Conservation (phyloP, 2,113 vertebrate species). For the Myanophis thanlyinensis region DNA sequence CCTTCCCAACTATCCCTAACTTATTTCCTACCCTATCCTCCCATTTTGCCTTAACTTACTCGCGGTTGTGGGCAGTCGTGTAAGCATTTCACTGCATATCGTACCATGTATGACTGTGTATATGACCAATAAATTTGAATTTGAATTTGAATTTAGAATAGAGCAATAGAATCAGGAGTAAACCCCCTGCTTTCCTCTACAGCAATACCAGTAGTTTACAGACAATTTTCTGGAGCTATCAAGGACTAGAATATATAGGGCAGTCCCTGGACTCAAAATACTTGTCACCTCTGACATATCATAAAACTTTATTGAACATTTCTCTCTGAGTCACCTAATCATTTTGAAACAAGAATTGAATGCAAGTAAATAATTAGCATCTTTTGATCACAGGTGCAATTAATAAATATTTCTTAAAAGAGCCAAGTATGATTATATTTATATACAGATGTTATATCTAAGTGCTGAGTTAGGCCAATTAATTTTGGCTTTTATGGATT, state of each 20-base stretch:
- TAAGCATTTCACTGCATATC: too few relatives aligned
- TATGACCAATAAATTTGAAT: too few relatives aligned
- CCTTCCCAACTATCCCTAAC: too few relatives aligned
- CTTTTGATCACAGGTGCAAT: neutral
- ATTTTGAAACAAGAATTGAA: neutral
- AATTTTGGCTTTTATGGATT: neutral
- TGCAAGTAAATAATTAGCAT: neutral
- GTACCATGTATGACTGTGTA: too few relatives aligned
- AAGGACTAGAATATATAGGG: neutral
- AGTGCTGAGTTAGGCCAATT: neutral
- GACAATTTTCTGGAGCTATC: neutral
- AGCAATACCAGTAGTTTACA: neutral
- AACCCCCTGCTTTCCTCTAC: neutral
- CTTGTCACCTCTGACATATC: neutral
- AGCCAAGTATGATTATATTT: neutral
- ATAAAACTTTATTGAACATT: neutral
- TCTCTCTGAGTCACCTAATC: neutral
- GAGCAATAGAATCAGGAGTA: neutral
- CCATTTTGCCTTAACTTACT: too few relatives aligned
- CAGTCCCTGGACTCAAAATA: neutral
- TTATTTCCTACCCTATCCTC: too few relatives aligned
- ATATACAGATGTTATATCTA: neutral
- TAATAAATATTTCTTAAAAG: neutral
- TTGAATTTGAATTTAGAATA: too few relatives aligned
- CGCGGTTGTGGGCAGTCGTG: too few relatives aligned